Evolutionary conservation across 2,888 invertebrate genomes (phyloP), one percentile per base, ranked within the genome.

Genomic region (Tinea trinotella): DNA sequence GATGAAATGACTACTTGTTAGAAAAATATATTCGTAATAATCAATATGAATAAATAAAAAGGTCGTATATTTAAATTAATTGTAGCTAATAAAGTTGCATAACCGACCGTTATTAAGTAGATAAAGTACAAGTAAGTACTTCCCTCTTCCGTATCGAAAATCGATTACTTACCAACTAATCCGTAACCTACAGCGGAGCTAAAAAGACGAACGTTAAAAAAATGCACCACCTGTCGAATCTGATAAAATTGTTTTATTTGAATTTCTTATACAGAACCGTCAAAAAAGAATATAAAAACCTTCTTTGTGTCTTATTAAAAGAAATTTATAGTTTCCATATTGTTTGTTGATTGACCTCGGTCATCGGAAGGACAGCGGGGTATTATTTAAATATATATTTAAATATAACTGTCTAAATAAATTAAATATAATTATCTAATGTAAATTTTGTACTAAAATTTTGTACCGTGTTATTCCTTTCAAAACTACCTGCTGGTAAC

Each of bases 301-400:
- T 73, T 67, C 79, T 82, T 85, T 85, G 84, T 85, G 85, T 85
- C 85, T 84, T 84, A 85, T 85, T 85, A 85, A 85, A 84, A 77
- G 74, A 84, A 85, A 85, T 85, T 84, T 85, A 85, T 85, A 82
- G 84, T 76, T 77, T 68, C 78, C 67, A 70, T 76, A 80, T 81
- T 76, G 76, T 75, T 53, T 67, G 68, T 79, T 82, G 83, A 84
- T 83, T 83, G 85, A 84, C 82, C 84, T 76, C 76, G 78, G 78
- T 76, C 80, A 81, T 62, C 71, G 72, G 70, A 72, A 75, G 78
- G 76, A 74, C 72, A 75, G 74, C 10, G 7, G 2, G 40, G 30
- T 30, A 10, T 30, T 30, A 30, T 30, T 30, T 7, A 30, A 30
- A 30, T 30, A 30, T 10, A n/a, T 30, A 30, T n/a, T n/a, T n/a